These are phyloP conservation scores for Nemapogon koenigi DNA, from an alignment of 2,888 invertebrate species.

Conservation along the genomic window DNA sequence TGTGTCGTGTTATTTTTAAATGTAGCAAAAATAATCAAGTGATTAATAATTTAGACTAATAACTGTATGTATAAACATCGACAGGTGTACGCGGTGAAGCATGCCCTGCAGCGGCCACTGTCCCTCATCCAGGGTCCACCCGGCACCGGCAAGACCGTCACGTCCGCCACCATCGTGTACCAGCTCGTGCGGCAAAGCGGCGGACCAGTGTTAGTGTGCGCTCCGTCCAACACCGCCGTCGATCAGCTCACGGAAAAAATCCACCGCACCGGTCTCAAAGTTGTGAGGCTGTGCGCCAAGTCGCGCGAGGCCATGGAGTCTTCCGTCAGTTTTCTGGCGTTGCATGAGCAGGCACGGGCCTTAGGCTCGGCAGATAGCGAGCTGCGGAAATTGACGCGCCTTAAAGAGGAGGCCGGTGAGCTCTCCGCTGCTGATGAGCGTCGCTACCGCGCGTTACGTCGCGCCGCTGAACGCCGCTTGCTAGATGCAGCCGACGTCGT, in stretches of 20 bases:
- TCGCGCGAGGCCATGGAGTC: slow-evolving; percentile 98
- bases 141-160: slow-evolving; percentile 98
- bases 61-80: background rate
- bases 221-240: slow-evolving; percentile 98
- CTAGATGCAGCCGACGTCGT: slow-evolving; percentile 97
- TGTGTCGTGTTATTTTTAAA: too few species aligned
- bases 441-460: slow-evolving; percentile 88
- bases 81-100: slow-evolving; percentile 96
- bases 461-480: slow-evolving; percentile 88
- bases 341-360: slow-evolving; percentile 97
- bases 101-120: slow-evolving; percentile 93
- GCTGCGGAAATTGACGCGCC: slow-evolving; percentile 90
- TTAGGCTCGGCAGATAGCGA: slow-evolving; percentile 90
- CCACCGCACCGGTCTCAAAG: slow-evolving; percentile 93
- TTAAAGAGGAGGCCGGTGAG: slow-evolving; percentile 95
- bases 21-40: background rate
- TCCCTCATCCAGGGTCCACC: slow-evolving; percentile 98
- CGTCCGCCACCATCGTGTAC: slow-evolving; percentile 98
- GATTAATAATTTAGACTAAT: background rate
- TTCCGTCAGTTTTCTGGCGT: slow-evolving; percentile 92
- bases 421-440: slow-evolving; percentile 95
- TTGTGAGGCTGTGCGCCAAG: slow-evolving; percentile 94
- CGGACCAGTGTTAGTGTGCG: slow-evolving; percentile 95
- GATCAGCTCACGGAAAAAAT: slow-evolving; percentile 99
- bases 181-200: slow-evolving; percentile 95